Evolutionary conservation across 2,888 invertebrate species (phyloP).

Genomic region (Belgica antarctica): DNA sequence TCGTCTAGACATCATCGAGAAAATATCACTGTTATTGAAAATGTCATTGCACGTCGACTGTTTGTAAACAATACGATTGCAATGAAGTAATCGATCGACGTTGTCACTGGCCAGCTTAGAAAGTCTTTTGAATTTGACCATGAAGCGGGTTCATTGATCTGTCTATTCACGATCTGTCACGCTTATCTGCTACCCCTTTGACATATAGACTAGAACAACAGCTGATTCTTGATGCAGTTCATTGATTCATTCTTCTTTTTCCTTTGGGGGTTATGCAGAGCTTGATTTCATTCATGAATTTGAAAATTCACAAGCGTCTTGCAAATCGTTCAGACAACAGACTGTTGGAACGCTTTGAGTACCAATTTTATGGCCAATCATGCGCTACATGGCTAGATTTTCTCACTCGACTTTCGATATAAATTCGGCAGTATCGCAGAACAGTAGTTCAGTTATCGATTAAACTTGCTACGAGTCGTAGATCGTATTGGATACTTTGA

Average conservation of each 20-base stretch:
- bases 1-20: too few relatives aligned
- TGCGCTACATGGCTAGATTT: slow-evolving; percentile 25
- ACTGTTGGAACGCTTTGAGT: slow-evolving; percentile 25
- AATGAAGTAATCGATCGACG: too few relatives aligned
- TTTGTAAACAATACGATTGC: background rate
- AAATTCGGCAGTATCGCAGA: slow-evolving; percentile 19
- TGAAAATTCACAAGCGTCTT: slow-evolving; percentile 8
- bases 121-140: too few relatives aligned
- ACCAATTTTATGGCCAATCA: slow-evolving; percentile 33
- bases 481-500: background rate
- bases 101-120: too few relatives aligned
- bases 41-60: background rate
- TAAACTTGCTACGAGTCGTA: background rate
- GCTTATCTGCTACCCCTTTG: background rate
- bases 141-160: too few relatives aligned
- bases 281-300: slow-evolving; percentile 22
- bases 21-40: too few relatives aligned
- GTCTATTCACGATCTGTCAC: too few relatives aligned
- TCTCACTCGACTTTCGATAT: slow-evolving; percentile 26
- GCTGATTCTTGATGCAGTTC: background rate
- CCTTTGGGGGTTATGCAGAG: slow-evolving; percentile 10
- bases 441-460: slow-evolving; percentile 30
- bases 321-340: slow-evolving; percentile 26
- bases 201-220: background rate
- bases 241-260: background rate